phyloP scores from a whole-genome alignment of 2,888 invertebrate genomes.

The Megaustenia siamemsis region DNA sequence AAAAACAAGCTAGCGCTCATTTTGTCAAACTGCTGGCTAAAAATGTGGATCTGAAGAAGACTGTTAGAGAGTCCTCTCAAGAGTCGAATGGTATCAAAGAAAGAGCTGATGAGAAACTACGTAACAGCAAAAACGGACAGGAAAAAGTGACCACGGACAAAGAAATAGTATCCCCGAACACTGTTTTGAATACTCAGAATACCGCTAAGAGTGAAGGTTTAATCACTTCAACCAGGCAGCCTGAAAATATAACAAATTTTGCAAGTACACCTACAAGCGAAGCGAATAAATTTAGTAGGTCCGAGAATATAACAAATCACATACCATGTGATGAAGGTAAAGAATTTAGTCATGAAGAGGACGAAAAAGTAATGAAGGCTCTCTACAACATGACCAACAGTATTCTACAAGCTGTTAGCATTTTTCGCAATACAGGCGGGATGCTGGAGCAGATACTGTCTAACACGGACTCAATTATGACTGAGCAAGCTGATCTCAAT shows the following conservation, averaged over 20 bases:
- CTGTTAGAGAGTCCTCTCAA: not conserved
- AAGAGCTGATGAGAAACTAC: not conserved
- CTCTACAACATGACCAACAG: conserved; percentile 66
- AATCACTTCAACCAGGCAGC: not conserved
- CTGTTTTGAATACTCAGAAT: not conserved
- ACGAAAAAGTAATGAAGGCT: conserved; percentile 61
- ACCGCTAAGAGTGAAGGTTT: not conserved
- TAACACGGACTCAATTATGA: conserved; percentile 66
- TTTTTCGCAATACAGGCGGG: conserved; percentile 65
- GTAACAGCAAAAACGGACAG: not conserved
- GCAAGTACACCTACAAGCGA: not conserved
- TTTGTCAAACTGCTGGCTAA: conserved; percentile 34
- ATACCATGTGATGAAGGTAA: not conserved
- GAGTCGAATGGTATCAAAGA: too few species aligned
- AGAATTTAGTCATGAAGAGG: conserved; percentile 35
- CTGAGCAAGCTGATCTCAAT: conserved; percentile 59
- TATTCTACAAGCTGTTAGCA: conserved; percentile 66
- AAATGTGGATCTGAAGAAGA: not conserved
- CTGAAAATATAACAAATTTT: not conserved
- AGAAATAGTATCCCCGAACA: not conserved
- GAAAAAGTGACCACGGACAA: not conserved
- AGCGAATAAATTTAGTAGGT: not conserved
- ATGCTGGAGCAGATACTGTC: conserved; percentile 67
- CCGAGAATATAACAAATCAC: not conserved
- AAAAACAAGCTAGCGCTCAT: conserved; percentile 46